phyloP scores from a whole-genome alignment of 2,888 invertebrate species.

The Cataglyphis albicans region DNA sequence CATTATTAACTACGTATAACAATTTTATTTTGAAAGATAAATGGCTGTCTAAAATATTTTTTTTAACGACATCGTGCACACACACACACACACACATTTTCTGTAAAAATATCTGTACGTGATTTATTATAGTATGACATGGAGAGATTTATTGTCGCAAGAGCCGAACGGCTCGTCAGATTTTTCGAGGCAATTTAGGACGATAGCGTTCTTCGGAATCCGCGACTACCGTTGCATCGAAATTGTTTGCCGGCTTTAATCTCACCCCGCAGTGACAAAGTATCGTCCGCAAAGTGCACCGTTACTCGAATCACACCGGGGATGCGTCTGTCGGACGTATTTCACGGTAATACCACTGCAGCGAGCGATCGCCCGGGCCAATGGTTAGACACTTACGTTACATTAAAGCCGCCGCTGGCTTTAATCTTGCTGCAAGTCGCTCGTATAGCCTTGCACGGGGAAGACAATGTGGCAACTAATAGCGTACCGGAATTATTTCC shows the following conservation, averaged over 20 bases:
- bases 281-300: conserved; percentile 44
- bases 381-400: conserved; percentile 53
- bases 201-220: conserved; percentile 13
- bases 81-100: neutral
- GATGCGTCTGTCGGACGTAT: conserved; percentile 41
- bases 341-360: conserved; percentile 49
- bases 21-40: conserved; percentile 7
- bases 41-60: neutral
- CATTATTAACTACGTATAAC: neutral
- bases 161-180: conserved; percentile 14
- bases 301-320: conserved; percentile 49
- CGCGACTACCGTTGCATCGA: conserved; percentile 17
- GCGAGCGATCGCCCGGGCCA: conserved; percentile 30
- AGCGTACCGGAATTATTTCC: conserved; percentile 20
- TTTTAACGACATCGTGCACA: neutral
- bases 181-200: conserved; percentile 27
- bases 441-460: conserved; percentile 10
- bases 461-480: conserved; percentile 41
- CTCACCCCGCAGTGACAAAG: conserved; percentile 48
- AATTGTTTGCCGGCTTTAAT: conserved; percentile 49
- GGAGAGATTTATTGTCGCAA: neutral
- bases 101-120: neutral
- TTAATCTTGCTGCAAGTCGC: conserved; percentile 46
- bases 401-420: conserved; percentile 52
- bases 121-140: conserved; percentile 6